These are phyloP conservation scores for Globodera rostochiensis DNA, from an alignment of 1,140 invertebrate species.

Conservation along the genomic window DNA sequence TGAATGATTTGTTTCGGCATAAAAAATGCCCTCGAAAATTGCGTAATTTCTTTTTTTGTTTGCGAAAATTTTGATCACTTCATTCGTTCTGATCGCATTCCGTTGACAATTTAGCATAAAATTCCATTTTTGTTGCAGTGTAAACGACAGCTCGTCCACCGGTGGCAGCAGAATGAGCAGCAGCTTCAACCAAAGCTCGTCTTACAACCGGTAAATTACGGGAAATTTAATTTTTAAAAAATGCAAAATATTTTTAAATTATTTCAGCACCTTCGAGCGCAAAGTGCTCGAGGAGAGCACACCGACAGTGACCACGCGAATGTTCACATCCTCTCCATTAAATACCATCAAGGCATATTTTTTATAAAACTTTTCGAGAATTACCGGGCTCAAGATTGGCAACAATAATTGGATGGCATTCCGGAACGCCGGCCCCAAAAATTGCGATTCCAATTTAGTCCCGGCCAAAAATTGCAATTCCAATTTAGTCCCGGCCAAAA, in stretches of 20 bases:
- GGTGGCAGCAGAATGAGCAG: slow-evolving; percentile 32
- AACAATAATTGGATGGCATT: too few species aligned
- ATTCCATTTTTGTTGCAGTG: neutral
- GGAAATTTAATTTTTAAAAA: neutral
- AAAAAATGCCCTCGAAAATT: too few species aligned
- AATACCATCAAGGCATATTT: slow-evolving; percentile 38
- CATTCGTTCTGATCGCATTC: too few species aligned
- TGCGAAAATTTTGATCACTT: too few species aligned
- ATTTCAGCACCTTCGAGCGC: slow-evolving; percentile 42
- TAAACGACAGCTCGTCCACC: neutral
- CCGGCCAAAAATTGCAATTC: too few species aligned
- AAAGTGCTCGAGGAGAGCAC: slow-evolving; percentile 49
- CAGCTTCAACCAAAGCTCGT: slow-evolving; percentile 51
- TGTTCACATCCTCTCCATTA: slow-evolving; percentile 30
- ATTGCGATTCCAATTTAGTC: too few species aligned
- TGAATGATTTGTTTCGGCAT: too few species aligned
- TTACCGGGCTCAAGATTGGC: too few species aligned
- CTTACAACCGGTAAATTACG: slow-evolving; percentile 39
- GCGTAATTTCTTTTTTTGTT: too few species aligned
- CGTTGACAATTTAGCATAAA: neutral
- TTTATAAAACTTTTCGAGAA: neutral
- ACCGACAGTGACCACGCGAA: slow-evolving; percentile 12
- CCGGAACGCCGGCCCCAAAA: too few species aligned
- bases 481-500: too few species aligned
- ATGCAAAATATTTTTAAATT: neutral